Evolutionary conservation across 2,113 vertebrate genomes (phyloP).

Genomic region (Amphiprion percula): DNA sequence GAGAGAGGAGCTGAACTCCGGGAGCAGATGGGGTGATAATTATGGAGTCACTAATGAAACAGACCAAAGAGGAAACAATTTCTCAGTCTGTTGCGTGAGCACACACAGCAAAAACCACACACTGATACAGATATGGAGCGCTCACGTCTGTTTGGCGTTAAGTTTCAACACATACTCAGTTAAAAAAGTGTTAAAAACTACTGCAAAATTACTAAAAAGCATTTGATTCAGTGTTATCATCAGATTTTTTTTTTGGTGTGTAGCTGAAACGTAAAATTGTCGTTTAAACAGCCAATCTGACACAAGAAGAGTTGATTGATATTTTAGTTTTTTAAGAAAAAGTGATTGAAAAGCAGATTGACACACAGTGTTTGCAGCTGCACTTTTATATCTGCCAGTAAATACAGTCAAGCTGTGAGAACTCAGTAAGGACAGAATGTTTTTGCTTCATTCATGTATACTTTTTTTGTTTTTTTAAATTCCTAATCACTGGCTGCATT

Average conservation of each 20-base stretch:
- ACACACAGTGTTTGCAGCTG: slow-evolving; percentile 19
- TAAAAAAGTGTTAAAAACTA: neutral
- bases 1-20: slow-evolving; percentile 45
- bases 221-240: slow-evolving; percentile 72
- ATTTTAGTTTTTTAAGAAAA: slow-evolving; percentile 71
- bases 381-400: neutral
- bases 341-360: slow-evolving; percentile 33
- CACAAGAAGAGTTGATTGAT: slow-evolving; percentile 33
- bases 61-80: slow-evolving; percentile 66
- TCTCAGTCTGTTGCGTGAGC: slow-evolving; percentile 38
- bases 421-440: neutral
- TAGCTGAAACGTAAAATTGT: slow-evolving; percentile 42
- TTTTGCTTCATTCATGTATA: neutral
- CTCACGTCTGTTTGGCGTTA: neutral
- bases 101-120: slow-evolving; percentile 1
- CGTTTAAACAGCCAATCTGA: slow-evolving; percentile 63
- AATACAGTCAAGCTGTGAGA: slow-evolving; percentile 2
- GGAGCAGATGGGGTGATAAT: slow-evolving; percentile 70
- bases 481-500: too few relatives aligned
- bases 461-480: too few relatives aligned
- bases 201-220: slow-evolving; percentile 58
- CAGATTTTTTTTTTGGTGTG: slow-evolving; percentile 78
- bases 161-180: neutral
- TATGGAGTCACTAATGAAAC: slow-evolving; percentile 62
- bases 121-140: neutral